Evolutionary conservation across 2,113 vertebrate genomes (phyloP).

Genomic region (Zosterops borbonicus): DNA sequence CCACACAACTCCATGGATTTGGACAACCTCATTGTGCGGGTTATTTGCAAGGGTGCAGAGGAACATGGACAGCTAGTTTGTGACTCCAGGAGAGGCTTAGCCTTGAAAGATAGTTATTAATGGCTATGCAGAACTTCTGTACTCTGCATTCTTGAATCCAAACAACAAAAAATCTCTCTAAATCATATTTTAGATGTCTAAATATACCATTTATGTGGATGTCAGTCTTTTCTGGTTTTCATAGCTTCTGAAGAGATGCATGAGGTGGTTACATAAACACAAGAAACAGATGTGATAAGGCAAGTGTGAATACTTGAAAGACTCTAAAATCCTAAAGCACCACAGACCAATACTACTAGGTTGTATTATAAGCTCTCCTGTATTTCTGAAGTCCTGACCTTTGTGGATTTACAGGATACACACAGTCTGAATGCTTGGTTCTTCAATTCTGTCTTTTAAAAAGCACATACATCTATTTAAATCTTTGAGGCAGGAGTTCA

Average conservation of each 20-base stretch:
- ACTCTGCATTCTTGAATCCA: background rate
- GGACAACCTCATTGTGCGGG: background rate
- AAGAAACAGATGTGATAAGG: fast-evolving
- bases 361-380: background rate
- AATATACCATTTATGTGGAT: background rate
- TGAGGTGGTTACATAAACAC: background rate
- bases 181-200: background rate
- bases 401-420: background rate
- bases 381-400: background rate
- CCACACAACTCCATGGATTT: fast-evolving
- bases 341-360: background rate
- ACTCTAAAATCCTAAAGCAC: background rate
- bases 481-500: background rate
- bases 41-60: background rate
- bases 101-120: background rate
- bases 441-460: background rate
- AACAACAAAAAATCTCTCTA: background rate
- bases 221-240: background rate
- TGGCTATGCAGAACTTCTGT: background rate
- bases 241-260: background rate
- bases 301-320: background rate
- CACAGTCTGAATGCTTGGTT: background rate
- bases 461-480: background rate
- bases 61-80: background rate
- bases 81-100: background rate